Percentiles rank a stretch among this genome's conserved stretches.
Evolutionary conservation across 2,888 invertebrate genomes (phyloP).

Genomic region (Odontocerum albicorne): DNA sequence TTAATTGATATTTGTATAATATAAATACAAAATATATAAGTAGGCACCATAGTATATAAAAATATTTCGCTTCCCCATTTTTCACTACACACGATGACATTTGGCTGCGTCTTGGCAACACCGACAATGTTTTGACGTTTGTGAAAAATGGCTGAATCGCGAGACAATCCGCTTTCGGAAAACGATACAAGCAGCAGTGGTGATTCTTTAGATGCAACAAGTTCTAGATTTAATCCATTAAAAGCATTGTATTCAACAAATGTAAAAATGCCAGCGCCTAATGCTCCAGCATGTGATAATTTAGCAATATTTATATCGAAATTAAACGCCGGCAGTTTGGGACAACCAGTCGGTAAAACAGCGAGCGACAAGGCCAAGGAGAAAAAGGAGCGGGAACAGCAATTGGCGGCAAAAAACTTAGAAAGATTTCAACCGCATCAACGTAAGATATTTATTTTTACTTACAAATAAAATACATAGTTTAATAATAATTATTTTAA

Average conservation of each 20-base stretch:
- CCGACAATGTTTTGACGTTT: constrained; percentile 6
- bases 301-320: constrained; percentile 61
- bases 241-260: constrained; percentile 66
- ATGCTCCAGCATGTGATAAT: constrained; percentile 69
- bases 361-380: constrained; percentile 42
- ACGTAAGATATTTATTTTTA: too few relatives aligned
- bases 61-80: too few relatives aligned
- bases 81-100: too few relatives aligned
- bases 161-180: not conserved
- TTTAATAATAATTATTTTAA: too few relatives aligned
- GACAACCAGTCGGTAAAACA: constrained; percentile 42
- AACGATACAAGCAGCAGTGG: constrained; percentile 36
- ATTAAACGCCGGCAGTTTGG: constrained; percentile 43
- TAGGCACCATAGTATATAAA: too few relatives aligned
- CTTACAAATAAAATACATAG: too few relatives aligned
- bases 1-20: too few relatives aligned
- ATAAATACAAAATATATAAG: too few relatives aligned
- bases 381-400: constrained; percentile 46
- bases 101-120: constrained; percentile 19
- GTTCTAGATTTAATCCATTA: constrained; percentile 67
- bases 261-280: constrained; percentile 55
- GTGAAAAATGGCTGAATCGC: constrained; percentile 3
- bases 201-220: constrained; percentile 55
- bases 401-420: constrained; percentile 35
- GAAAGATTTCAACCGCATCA: constrained; percentile 36